Conservation (phyloP, 2,113 vertebrate genomes). For the Centropristis striata region DNA sequence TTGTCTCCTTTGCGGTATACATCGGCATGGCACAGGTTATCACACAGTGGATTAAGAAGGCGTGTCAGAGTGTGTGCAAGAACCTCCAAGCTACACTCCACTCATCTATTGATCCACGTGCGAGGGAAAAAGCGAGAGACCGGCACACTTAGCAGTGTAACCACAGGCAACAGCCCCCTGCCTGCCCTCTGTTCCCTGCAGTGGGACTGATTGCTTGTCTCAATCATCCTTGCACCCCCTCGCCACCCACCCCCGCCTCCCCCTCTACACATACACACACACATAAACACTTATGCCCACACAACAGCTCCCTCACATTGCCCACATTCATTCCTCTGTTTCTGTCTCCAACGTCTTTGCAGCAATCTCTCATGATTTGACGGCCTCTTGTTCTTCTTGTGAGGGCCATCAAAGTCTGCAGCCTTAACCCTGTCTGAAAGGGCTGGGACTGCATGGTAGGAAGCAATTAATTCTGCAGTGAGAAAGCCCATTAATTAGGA, state of each 20-base stretch:
- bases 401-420: constrained; percentile 68
- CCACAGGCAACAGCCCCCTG: constrained; percentile 73
- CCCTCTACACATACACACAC: constrained; percentile 24
- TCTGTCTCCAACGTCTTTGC: constrained; percentile 37
- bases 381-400: constrained; percentile 66
- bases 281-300: constrained; percentile 27
- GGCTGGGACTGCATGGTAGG: constrained; percentile 50
- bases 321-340: constrained; percentile 35
- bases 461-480: constrained; percentile 74
- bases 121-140: constrained; percentile 30
- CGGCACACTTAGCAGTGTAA: constrained; percentile 68
- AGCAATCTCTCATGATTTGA: constrained; percentile 64
- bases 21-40: constrained; percentile 58
- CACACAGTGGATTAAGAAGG: constrained; percentile 77
- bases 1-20: constrained; percentile 47
- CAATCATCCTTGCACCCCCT: constrained; percentile 74
- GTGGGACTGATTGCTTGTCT: constrained; percentile 82
- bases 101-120: constrained; percentile 71
- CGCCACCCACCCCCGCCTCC: constrained; percentile 1
- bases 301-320: constrained; percentile 36
- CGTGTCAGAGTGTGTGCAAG: constrained; percentile 64
- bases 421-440: constrained; percentile 66
- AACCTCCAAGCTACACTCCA: constrained; percentile 65
- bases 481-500: constrained; percentile 81
- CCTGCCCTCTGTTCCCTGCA: constrained; percentile 72